phyloP scores from a whole-genome alignment of 2,797 vertebrate species.

The Lepilemur ruficaudatus region DNA sequence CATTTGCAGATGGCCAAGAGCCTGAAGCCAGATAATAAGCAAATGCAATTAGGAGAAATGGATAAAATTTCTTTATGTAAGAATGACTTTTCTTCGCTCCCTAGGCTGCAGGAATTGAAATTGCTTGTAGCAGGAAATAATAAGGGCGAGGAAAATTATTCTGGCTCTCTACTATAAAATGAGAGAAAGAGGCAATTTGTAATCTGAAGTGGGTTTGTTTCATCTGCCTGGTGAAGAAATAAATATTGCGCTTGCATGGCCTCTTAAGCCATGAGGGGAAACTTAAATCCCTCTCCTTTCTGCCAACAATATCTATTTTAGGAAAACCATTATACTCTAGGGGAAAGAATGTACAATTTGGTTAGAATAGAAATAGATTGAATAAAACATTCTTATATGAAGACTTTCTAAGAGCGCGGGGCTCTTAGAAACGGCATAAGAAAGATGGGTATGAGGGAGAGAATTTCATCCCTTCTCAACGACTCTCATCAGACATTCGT shows the following conservation, averaged over 20 bases:
- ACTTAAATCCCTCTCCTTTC: background rate
- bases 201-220: background rate
- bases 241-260: background rate
- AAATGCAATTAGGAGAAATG: background rate
- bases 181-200: conserved; percentile 7
- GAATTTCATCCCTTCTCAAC: background rate
- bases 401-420: background rate
- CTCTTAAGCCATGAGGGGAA: background rate
- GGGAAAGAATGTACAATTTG: background rate
- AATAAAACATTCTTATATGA: background rate
- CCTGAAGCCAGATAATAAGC: conserved; percentile 28
- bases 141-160: conserved; percentile 3
- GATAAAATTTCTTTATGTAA: background rate
- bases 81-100: background rate
- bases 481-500: background rate
- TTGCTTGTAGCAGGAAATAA: background rate
- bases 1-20: conserved; percentile 19
- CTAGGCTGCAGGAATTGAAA: background rate
- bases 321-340: background rate
- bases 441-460: background rate
- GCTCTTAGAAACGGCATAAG: rapidly evolving
- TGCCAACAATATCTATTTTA: background rate
- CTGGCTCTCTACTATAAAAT: background rate
- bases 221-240: background rate
- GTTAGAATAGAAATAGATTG: background rate